Conservation (phyloP, 1,140 invertebrate genomes). For the Drosophila fuyamai region DNA sequence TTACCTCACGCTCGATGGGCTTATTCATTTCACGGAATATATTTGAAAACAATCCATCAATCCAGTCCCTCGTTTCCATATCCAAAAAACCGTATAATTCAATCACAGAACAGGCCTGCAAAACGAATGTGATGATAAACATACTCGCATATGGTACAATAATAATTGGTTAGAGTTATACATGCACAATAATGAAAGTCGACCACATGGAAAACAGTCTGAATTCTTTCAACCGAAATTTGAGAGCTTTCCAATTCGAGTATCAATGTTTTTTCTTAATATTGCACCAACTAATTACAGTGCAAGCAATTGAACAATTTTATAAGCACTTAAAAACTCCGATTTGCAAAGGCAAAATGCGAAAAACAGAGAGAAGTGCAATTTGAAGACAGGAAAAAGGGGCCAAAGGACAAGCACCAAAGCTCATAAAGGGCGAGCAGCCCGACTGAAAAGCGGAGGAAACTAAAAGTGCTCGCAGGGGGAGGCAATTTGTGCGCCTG, state of each 20-base stretch:
- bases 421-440: constrained; percentile 36
- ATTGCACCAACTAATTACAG: constrained; percentile 54
- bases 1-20: constrained; percentile 87
- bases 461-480: constrained; percentile 24
- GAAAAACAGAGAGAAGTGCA: constrained; percentile 47
- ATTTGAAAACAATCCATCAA: constrained; percentile 94
- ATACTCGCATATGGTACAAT: not conserved
- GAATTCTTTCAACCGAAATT: not conserved
- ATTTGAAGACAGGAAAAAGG: constrained; percentile 43
- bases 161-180: constrained; percentile 1
- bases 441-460: constrained; percentile 1
- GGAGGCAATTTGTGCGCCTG: constrained; percentile 47
- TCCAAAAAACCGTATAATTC: constrained; percentile 96
- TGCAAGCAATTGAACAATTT: constrained; percentile 58
- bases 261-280: constrained; percentile 3
- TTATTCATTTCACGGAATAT: constrained; percentile 96
- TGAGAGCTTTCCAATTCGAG: constrained; percentile 7
- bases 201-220: not conserved
- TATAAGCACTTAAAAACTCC: constrained; percentile 53
- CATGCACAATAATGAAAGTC: constrained; percentile 2
- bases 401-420: constrained; percentile 30
- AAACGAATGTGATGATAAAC: not conserved
- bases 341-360: constrained; percentile 39
- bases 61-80: constrained; percentile 94
- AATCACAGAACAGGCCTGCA: constrained; percentile 92